Evolutionary conservation across 2,888 invertebrate genomes (phyloP).

Genomic region (Amphimallon solstitiale): DNA sequence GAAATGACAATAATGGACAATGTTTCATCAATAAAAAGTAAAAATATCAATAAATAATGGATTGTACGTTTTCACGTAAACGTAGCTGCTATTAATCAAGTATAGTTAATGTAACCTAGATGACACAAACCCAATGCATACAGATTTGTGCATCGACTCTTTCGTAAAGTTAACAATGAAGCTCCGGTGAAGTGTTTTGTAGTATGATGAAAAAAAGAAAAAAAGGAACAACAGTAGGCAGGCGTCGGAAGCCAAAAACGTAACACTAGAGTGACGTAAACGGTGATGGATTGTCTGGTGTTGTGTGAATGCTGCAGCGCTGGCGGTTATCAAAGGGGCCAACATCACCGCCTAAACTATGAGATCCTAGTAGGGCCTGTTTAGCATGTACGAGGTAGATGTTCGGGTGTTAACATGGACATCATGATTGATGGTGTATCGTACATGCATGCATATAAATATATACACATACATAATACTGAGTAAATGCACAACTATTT

Average conservation of each 20-base stretch:
- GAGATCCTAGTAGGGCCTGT: conserved; percentile 32
- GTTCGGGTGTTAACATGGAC: conserved; percentile 44
- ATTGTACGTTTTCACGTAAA: background rate
- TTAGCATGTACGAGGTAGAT: conserved; percentile 45
- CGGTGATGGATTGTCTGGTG: conserved; percentile 43
- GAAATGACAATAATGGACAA: no score
- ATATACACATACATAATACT: background rate
- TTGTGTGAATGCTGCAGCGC: background rate
- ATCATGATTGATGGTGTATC: conserved; percentile 43
- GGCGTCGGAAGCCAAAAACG: conserved; percentile 25
- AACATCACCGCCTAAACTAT: no score
- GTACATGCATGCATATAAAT: background rate
- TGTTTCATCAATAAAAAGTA: background rate
- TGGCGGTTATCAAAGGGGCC: background rate
- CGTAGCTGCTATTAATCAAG: background rate
- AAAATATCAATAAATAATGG: background rate
- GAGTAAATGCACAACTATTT: no score
- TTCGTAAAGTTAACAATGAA: conserved; percentile 4
- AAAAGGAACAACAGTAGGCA: background rate
- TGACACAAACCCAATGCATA: background rate
- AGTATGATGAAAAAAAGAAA: background rate
- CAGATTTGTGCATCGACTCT: background rate
- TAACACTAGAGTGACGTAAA: conserved; percentile 38
- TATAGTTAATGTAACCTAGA: background rate
- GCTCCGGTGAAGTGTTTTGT: background rate